Evolutionary conservation across 64 coral and sea anemone genomes (phyloP), one percentile per base, ranked within the genome.

Genomic region (Astreopora myriophthalma): DNA sequence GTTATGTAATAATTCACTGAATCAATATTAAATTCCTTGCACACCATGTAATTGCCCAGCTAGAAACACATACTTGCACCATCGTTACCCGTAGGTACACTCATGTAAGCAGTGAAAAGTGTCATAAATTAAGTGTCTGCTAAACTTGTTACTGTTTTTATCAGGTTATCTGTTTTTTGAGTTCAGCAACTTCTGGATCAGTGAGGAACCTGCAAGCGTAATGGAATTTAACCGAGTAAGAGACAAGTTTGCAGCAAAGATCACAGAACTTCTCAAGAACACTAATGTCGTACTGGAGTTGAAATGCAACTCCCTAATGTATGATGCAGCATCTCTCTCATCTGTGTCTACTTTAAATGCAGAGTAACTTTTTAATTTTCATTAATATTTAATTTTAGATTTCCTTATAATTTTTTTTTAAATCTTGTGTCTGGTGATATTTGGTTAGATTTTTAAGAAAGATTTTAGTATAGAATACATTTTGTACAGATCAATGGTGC

Each of bases 81-180:
- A n/a, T n/a, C n/a, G n/a, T n/a, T n/a, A n/a, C n/a, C n/a, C n/a
- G n/a, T n/a, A n/a, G n/a, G n/a, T n/a, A n/a, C n/a, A n/a, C n/a
- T n/a, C n/a, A n/a, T n/a, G n/a, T n/a, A n/a, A n/a, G 40, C 40
- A 44, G 40, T 8, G 6, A 6, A 8, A 44, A 44, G 11, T 44
- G 11, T 8, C 40, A 44, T n/a, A 14, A 16, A 58, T 17, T 58
- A 17, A 58, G 52, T 17, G 0, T 17, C 19, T 58, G 20, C 5
- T 64, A 24, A 36, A 65, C 23, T 19, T 75, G 70, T 0, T 55
- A 16, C 22, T 76, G 63, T 70, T 84, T 87, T 51, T 58, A 37
- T 38, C 66, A 99, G 97, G 97, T 93, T 99, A 93, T 81, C 38
- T 99, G 82, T 91, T 96, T 74, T 95, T 89, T 81, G 94, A 99